Base-by-base conservation (phyloP, 1,140 invertebrate species). In the Brachionus rotundiformis region DNA sequence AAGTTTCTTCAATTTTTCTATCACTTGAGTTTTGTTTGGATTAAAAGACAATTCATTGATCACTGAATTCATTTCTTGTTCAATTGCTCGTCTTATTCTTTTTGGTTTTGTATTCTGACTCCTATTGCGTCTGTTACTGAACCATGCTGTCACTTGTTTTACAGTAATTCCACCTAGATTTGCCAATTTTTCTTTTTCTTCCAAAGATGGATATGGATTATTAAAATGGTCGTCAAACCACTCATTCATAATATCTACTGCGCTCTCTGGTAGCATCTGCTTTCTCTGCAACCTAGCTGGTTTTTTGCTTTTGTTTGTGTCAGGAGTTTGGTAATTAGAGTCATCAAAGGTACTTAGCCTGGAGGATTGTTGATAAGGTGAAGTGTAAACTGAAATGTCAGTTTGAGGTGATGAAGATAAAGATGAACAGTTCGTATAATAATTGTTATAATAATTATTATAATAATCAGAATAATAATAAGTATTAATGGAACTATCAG, bases 101-200 rank as follows among this genome's bases (percentile, higher is more conserved):
- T 87, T 87, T 16, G 86, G 86, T 23, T 85, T 84, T 4, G 86
- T 87, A 83, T 86, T 87, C 81, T 86, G 84, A 68, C 84, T 85
- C 25, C 86, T 83, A 79, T 86, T 87, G 39, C 86, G 83, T 82
- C 86, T 86, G 82, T 87, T 87, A 3, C 86, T 85, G 81, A 86
- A 87, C 86, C 86, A 87, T 2, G 85, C 86, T 82, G 86, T 86
- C 11, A 87, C 86, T 82, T 87, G 85, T 16, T 47, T 79, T 0
- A 85, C 82, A 27, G 83, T 84, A 31, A 87, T 85, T 39, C 85
- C 84, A 41, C 86, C 86, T 25, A 83, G 63, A 27, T 71, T 83
- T 1, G 86, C 86, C 82, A 87, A 83, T 2, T 76, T 31, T 65
- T 85, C 84, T 63, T 86, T 86, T 23, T 87, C 85, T 1, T 83